phyloP scores from a whole-genome alignment of 2,888 invertebrate genomes.

The Drosophila kokeensis region DNA sequence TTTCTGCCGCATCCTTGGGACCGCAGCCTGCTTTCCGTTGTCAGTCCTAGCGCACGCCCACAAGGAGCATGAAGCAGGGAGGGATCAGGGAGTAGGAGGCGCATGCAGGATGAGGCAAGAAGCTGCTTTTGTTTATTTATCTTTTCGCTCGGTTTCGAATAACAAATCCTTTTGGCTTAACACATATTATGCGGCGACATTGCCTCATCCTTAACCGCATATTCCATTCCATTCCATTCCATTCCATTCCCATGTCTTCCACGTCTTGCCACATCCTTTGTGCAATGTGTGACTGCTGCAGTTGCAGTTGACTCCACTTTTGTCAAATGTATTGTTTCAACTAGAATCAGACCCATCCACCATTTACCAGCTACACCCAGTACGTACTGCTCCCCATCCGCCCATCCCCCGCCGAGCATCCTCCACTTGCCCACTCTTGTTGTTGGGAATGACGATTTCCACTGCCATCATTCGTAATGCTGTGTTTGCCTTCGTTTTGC shows the following conservation, averaged over 20 bases:
- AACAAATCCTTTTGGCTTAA: slow-evolving; percentile 81
- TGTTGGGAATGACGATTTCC: slow-evolving; percentile 28
- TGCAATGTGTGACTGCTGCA: slow-evolving; percentile 75
- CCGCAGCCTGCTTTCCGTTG: slow-evolving; percentile 47
- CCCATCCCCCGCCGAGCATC: neutral
- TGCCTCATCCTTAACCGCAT: slow-evolving; percentile 26
- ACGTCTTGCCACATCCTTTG: slow-evolving; percentile 48
- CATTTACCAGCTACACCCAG: neutral
- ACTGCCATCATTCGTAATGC: slow-evolving; percentile 38
- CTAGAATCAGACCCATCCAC: slow-evolving; percentile 51
- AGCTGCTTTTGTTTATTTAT: slow-evolving; percentile 78
- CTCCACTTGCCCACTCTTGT: neutral
- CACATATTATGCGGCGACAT: slow-evolving; percentile 76
- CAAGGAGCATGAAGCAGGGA: neutral
- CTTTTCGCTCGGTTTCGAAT: slow-evolving; percentile 80
- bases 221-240: slow-evolving; percentile 6
- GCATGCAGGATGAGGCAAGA: slow-evolving; percentile 30
- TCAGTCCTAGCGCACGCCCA: slow-evolving; percentile 19
- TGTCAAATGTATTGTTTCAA: slow-evolving; percentile 78
- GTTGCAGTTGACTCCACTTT: slow-evolving; percentile 80
- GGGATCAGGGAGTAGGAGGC: neutral
- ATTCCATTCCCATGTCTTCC: slow-evolving; percentile 1
- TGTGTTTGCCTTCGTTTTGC: slow-evolving; percentile 45
- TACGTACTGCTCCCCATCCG: neutral
- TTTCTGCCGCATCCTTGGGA: slow-evolving; percentile 51